phyloP scores from a whole-genome alignment of 2,113 vertebrate genomes.

The Narcine bancroftii region DNA sequence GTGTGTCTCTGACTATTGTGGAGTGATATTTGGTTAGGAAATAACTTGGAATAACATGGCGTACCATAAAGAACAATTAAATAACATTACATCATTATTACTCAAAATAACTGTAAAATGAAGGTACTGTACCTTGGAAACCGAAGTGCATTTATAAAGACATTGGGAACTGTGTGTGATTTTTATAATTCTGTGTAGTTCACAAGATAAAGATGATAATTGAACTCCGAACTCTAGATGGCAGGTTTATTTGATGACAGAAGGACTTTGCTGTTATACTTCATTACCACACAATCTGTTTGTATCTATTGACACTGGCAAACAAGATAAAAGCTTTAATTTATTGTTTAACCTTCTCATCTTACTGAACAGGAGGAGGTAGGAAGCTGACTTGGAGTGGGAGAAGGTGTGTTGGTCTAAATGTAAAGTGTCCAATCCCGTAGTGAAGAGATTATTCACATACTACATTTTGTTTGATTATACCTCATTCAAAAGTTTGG shows the following conservation, averaged over 20 bases:
- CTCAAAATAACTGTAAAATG: neutral
- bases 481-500: conserved; percentile 7
- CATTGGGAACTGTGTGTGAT: neutral
- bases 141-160: neutral
- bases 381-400: neutral
- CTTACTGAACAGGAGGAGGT: conserved; percentile 13
- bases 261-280: neutral
- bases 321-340: conserved; percentile 24
- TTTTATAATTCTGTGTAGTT: neutral
- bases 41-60: neutral
- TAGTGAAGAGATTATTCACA: neutral
- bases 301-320: conserved; percentile 19
- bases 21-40: neutral
- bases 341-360: conserved; percentile 32
- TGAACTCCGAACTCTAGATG: conserved; percentile 33
- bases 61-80: neutral
- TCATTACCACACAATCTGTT: neutral
- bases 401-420: neutral
- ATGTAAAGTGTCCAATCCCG: neutral
- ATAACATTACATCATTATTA: neutral
- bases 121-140: neutral
- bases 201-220: neutral
- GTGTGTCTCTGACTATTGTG: too few species aligned
- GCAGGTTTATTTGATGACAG: conserved; percentile 17
- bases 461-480: conserved; percentile 5